Conservation (phyloP, 2,888 invertebrate species). For the Drosophila tripunctata region DNA sequence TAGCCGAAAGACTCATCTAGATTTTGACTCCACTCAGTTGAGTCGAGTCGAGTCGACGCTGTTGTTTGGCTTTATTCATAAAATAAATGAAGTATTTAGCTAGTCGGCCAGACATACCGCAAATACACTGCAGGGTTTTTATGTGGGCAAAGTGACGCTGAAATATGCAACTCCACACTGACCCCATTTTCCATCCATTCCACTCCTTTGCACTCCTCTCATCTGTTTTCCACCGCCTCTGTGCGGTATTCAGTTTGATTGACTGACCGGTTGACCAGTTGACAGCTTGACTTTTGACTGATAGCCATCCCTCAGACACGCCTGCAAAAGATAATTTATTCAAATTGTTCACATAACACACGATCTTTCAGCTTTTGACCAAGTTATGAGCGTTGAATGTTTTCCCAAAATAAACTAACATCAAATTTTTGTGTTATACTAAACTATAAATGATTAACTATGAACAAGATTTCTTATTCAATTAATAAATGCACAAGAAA, state of each 20-base stretch:
- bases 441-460: too few species aligned
- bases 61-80: constrained; percentile 67
- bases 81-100: constrained; percentile 81
- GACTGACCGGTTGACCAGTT: constrained; percentile 14
- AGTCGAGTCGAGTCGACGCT: constrained; percentile 1
- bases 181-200: background rate
- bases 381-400: background rate
- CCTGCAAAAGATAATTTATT: constrained; percentile 6
- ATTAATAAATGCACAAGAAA: too few species aligned
- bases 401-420: too few species aligned
- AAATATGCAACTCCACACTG: constrained; percentile 19
- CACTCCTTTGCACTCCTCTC: background rate
- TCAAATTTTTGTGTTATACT: too few species aligned
- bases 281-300: constrained; percentile 8
- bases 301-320: background rate
- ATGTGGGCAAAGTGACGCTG: constrained; percentile 9
- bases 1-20: constrained; percentile 1
- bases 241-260: constrained; percentile 15
- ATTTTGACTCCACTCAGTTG: constrained; percentile 13
- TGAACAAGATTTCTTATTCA: too few species aligned
- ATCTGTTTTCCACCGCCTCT: too few species aligned
- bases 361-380: constrained; percentile 7
- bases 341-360: constrained; percentile 13
- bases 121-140: constrained; percentile 30
- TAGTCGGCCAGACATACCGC: constrained; percentile 56